Base-by-base conservation (phyloP, 2,113 vertebrate species). In the Turnix velox region DNA sequence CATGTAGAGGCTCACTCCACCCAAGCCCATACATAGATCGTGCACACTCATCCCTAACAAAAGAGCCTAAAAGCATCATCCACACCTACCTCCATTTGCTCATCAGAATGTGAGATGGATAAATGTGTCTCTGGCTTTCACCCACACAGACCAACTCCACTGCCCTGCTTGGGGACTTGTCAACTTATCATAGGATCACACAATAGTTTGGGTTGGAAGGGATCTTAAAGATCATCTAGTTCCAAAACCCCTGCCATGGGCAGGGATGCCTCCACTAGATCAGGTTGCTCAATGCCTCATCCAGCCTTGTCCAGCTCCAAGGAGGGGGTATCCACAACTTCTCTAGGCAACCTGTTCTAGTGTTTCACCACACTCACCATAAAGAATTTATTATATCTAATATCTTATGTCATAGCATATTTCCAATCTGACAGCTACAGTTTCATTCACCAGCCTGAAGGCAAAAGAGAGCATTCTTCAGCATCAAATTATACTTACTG, bases 331-430 rank as follows among this genome's bases (percentile, higher is more conserved):
- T n/a, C n/a, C n/a, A n/a, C n/a, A n/a, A n/a, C n/a, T n/a, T n/a
- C n/a, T n/a, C n/a, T n/a, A n/a, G n/a, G n/a, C n/a, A n/a, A n/a
- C n/a, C n/a, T n/a, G n/a, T n/a, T n/a, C n/a, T n/a, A n/a, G n/a
- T n/a, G n/a, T n/a, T n/a, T n/a, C n/a, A n/a, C n/a, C n/a, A n/a
- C n/a, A n/a, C n/a, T n/a, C n/a, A n/a, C n/a, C n/a, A n/a, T n/a
- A n/a, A n/a, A n/a, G n/a, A n/a, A n/a, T n/a, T n/a, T n/a, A n/a
- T n/a, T n/a, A n/a, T n/a, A n/a, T n/a, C n/a, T n/a, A n/a, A n/a
- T n/a, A n/a, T n/a, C n/a, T n/a, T n/a, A n/a, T n/a, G n/a, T 20
- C 35, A 16, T 7, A 23, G 25, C 0, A 0, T 49, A 27, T 88
- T 83, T 80, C 61, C 54, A 33, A 5, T 19, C 42, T 58, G 49